Base-by-base conservation (phyloP, 1,140 invertebrate genomes). In the Zeugodacus cucurbitae region DNA sequence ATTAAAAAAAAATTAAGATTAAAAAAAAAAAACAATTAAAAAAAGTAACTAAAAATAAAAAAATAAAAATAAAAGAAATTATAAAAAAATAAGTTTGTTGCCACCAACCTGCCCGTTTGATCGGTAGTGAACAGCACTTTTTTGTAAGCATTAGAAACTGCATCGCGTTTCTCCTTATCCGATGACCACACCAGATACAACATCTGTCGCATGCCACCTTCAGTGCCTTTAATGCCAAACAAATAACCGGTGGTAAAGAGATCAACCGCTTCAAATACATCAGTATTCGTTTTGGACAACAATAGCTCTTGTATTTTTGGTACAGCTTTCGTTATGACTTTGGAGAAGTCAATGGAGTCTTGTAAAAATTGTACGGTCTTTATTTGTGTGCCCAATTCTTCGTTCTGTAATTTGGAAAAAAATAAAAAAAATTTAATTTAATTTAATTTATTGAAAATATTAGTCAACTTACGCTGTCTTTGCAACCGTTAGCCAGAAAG, bases 261-360 rank as follows among this genome's bases (percentile, higher is more conserved):
- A 85, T 97, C 95, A 64, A 98, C 96, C 0, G 97, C 96, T 94
- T 98, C 98, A 58, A 96, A 94, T 0, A 98, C 96, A 93, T 98
- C 98, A 1, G 96, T 95, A 1, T 95, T 94, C 88, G 95, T 96
- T 90, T 96, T 95, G 0, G 97, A 98, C 89, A 96, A 95, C 3
- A 98, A 94, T 89, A 98, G 93, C 20, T 96, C 94, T 90, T 96
- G 96, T 20, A 97, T 95, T 8, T 96, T 90, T 1, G 97, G 96
- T 74, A 98, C 94, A 0, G 96, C 95, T 86, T 95, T 94, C 74
- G 96, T 95, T 7, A 97, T 93, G 89, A 96, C 94, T 62, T 94
- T 93, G 1, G 96, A 95, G 93, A 98, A 98, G 58, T 95, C 94
- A 0, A 95, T 94, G 26, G 94, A 95, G 87, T 95, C 96, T 94